A percentile compares a stretch with the other conserved stretches of the same genome.
Evolutionary conservation across 2,113 vertebrate species (phyloP).

Genomic region (Butastur rufipennis): DNA sequence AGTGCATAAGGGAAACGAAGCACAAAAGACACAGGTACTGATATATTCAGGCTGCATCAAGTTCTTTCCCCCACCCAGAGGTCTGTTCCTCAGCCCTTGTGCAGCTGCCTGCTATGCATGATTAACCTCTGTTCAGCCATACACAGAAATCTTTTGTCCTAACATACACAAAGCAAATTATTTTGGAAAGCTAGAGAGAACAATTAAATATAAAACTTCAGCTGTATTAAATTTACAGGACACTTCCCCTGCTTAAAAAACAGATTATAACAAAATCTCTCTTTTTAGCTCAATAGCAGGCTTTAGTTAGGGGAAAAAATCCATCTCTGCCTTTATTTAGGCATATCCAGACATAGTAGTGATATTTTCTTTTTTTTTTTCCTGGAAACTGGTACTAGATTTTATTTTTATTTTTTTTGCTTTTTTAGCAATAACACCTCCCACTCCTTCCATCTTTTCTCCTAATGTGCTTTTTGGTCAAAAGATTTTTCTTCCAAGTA

Average conservation of each 20-base stretch:
- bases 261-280: not conserved
- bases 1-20: not conserved
- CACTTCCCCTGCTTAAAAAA: constrained; percentile 1
- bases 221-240: constrained; percentile 72
- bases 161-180: constrained; percentile 98
- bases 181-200: constrained; percentile 90
- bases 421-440: not conserved
- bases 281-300: constrained; percentile 30
- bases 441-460: not conserved
- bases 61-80: constrained; percentile 66
- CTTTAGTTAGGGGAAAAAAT: constrained; percentile 17
- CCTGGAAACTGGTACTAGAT: not conserved
- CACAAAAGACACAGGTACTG: constrained; percentile 73
- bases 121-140: constrained; percentile 92
- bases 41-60: constrained; percentile 67
- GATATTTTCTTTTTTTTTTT: not conserved
- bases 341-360: constrained; percentile 10
- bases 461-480: not conserved
- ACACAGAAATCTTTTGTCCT: constrained; percentile 91
- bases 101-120: constrained; percentile 87
- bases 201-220: constrained; percentile 82
- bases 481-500: constrained; percentile 16
- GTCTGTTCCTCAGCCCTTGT: constrained; percentile 74
- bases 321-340: constrained; percentile 29
- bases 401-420: not conserved